phyloP scores from a whole-genome alignment of 1,140 invertebrate genomes.

The Lepidotrigona ventralis region DNA sequence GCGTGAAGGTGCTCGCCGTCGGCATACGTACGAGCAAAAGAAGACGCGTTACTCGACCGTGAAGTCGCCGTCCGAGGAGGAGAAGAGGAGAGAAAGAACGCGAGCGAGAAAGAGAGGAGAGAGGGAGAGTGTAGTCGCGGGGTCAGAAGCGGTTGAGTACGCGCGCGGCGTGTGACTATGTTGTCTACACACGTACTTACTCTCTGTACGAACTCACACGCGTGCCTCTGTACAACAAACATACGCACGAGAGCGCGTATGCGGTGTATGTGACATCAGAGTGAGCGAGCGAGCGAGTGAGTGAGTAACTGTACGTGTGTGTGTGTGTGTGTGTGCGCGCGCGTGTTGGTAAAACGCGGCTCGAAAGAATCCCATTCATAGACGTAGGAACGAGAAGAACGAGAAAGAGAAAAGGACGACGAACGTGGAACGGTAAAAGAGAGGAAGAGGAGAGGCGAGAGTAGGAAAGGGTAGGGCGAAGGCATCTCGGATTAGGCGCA shows the following conservation, averaged over 20 bases:
- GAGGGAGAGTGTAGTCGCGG: no score
- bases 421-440: conserved; percentile 34
- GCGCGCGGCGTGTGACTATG: neutral
- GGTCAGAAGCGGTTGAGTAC: no score
- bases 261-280: no score
- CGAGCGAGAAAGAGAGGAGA: no score
- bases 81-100: neutral
- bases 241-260: neutral
- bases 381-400: conserved; percentile 61
- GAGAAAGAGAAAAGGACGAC: conserved; percentile 46
- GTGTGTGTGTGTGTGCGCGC: conserved; percentile 16
- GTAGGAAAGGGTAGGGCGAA: conserved; percentile 14
- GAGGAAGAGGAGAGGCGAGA: neutral
- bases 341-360: conserved; percentile 62
- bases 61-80: conserved; percentile 7
- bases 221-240: neutral
- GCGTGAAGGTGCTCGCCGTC: conserved; percentile 61
- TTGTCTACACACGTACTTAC: neutral
- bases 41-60: conserved; percentile 46
- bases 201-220: neutral
- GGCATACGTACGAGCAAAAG: conserved; percentile 40
- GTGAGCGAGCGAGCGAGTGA: no score
- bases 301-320: neutral
- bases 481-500: conserved; percentile 54
- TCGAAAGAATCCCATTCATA: conserved; percentile 78